These are phyloP conservation scores for Noctua janthe DNA, from an alignment of 2,888 invertebrate genomes.

Conservation along the genomic window DNA sequence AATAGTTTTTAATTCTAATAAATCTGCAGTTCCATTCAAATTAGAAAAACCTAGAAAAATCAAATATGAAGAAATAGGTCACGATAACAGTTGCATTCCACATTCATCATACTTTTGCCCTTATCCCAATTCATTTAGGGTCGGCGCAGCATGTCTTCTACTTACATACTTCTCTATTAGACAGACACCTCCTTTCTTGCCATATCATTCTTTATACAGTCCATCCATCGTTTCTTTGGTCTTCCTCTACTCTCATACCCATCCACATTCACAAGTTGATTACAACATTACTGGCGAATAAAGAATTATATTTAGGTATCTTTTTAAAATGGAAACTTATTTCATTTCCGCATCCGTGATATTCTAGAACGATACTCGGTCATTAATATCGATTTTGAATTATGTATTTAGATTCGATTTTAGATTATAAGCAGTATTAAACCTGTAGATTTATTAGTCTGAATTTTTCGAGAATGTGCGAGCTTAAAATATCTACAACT, in stretches of 20 bases:
- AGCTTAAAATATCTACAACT: background rate
- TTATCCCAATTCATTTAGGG: no score
- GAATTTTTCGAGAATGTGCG: background rate
- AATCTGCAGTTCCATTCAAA: no score
- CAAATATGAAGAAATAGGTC: background rate
- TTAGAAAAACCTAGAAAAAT: background rate
- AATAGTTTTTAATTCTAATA: background rate
- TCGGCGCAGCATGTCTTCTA: no score
- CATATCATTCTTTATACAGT: no score
- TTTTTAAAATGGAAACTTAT: background rate
- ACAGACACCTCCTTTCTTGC: no score
- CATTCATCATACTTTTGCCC: no score
- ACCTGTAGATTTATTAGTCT: background rate
- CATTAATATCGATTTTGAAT: slow-evolving; percentile 13
- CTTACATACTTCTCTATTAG: no score
- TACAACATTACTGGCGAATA: background rate
- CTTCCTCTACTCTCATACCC: no score
- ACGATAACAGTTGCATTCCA: background rate
- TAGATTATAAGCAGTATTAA: slow-evolving; percentile 7
- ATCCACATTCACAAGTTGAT: background rate
- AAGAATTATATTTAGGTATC: background rate
- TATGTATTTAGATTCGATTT: slow-evolving; percentile 12
- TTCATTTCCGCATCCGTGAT: slow-evolving; percentile 1
- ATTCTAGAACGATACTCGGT: background rate
- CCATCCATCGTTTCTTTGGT: no score